Base-by-base conservation (phyloP, 1,140 invertebrate genomes). In the Latrodectus geometricus region DNA sequence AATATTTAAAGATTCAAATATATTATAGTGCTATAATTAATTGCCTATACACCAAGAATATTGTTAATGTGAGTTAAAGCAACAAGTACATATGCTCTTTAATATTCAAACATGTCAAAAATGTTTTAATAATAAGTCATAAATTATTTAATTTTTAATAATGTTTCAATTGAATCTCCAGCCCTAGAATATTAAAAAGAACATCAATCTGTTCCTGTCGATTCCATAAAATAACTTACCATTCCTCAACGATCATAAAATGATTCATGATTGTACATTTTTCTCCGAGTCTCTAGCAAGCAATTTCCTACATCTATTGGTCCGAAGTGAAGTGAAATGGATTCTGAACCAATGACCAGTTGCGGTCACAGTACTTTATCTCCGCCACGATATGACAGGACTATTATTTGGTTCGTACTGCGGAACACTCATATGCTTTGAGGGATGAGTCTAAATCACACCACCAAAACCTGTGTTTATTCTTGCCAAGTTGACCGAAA, bases 341-440 rank as follows among this genome's bases (percentile, higher is more conserved):
- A 72, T 72, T 54, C 78, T 54, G 49, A 81, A 23, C 50, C 68
- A 81, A 81, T 81, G 78, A 81, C 66, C 78, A 81, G 78, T 81
- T 79, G 78, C 50, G 78, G 78, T 56, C 52, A 81, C 66, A 15
- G 52, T 35, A 81, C 66, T 81, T 81, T 81, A 81, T 81, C 78
- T 81, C 66, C 48, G 66, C 66, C 50, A 48, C 68, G 52, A 23
- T 48, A 65, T 72, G 78, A 81, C 78, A 81, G 66, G 9, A 35
- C 78, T 81, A 81, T 81, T 66, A 81, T 81, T 81, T 81, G 66
- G 77, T 48, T 49, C 23, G 20, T 52, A 56, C n/a, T 14, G 50
- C 52, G 49, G 68, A 54, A 61, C 54, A 11, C 50, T 69, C 65
- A 20, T 15, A 11, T 50, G 65, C 21, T 61, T 17, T 15, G 65